Percentiles rank a stretch among this genome's conserved stretches.
These are phyloP conservation scores for Dromius quadrimaculatus DNA, from an alignment of 2,888 invertebrate species.

Conservation along the genomic window DNA sequence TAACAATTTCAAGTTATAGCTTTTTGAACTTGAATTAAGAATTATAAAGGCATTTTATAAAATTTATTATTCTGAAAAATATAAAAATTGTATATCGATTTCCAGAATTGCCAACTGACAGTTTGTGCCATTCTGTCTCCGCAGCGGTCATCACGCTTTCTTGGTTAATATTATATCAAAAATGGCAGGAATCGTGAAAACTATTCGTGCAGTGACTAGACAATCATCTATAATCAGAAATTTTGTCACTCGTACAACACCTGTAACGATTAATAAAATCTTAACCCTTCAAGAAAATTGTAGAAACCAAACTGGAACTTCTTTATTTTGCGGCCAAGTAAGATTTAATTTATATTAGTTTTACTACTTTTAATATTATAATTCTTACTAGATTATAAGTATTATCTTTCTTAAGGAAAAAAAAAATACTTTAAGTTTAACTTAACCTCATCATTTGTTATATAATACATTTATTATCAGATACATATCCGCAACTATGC, in stretches of 20 bases:
- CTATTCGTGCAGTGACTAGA: conserved; percentile 56
- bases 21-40: too few relatives aligned
- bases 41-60: neutral
- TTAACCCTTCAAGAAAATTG: conserved; percentile 17
- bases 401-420: neutral
- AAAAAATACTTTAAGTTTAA: conserved; percentile 36
- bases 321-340: conserved; percentile 30
- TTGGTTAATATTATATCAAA: conserved; percentile 50
- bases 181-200: conserved; percentile 59
- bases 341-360: neutral
- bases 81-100: neutral
- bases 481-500: conserved; percentile 61
- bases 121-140: neutral
- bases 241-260: conserved; percentile 56
- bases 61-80: neutral
- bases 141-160: conserved; percentile 39
- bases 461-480: conserved; percentile 50
- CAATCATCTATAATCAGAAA: conserved; percentile 55
- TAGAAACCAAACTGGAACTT: conserved; percentile 10
- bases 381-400: neutral
- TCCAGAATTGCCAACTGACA: conserved; percentile 21
- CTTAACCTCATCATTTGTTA: conserved; percentile 49
- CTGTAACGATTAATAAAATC: conserved; percentile 55
- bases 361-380: neutral
- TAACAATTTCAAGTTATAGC: neutral